Evolutionary conservation across 2,113 vertebrate genomes (phyloP).

Genomic region (Oenanthe oenanthe): DNA sequence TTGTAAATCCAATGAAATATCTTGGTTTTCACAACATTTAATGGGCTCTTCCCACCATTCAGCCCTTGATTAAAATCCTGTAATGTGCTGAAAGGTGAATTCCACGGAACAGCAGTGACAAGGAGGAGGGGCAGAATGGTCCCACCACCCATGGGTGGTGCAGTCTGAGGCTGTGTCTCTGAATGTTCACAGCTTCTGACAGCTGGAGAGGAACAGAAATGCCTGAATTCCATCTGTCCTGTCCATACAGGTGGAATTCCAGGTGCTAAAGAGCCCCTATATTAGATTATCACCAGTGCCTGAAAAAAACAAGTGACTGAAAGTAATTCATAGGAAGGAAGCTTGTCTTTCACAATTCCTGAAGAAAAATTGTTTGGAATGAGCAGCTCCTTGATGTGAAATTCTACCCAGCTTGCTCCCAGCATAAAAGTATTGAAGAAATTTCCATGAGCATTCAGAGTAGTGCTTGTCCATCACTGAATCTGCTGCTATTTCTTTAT

Average conservation of each 20-base stretch:
- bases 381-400: not conserved
- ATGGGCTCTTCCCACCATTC: not conserved
- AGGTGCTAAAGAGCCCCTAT: not conserved
- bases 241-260: not conserved
- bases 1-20: not conserved
- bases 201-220: not conserved
- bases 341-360: not conserved
- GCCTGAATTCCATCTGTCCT: not conserved
- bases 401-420: not conserved
- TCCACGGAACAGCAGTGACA: fast-evolving
- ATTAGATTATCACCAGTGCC: not conserved
- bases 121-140: not conserved
- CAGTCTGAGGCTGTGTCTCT: not conserved
- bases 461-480: not conserved
- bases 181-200: not conserved
- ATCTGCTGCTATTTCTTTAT: not conserved
- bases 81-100: not conserved
- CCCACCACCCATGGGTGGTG: fast-evolving
- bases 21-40: not conserved
- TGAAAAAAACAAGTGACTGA: not conserved
- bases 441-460: not conserved
- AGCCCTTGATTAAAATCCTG: not conserved
- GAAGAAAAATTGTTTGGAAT: not conserved
- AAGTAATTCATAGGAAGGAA: not conserved
- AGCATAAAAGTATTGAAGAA: not conserved